phyloP scores from a whole-genome alignment of 2,888 invertebrate species.

The Orthosia gracilis region DNA sequence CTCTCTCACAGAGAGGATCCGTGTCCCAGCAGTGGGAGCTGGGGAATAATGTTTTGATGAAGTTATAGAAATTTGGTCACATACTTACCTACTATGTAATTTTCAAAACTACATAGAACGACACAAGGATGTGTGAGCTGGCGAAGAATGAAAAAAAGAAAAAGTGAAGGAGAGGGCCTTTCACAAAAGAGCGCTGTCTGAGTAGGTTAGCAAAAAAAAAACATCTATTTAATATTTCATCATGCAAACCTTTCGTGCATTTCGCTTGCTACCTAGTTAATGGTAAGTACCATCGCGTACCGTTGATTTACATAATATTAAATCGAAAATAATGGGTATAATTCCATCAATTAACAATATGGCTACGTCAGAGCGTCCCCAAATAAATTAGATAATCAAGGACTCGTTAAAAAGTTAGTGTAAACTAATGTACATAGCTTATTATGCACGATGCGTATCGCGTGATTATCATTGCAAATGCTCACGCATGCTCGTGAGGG shows the following conservation, averaged over 20 bases:
- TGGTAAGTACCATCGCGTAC: not conserved
- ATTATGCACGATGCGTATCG: conserved; percentile 64
- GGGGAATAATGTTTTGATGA: not conserved
- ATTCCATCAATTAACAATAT: conserved; percentile 17
- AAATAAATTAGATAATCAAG: conserved; percentile 17
- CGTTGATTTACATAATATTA: conserved; percentile 1
- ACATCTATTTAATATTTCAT: not conserved
- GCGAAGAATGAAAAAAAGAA: not conserved
- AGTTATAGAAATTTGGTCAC: not conserved
- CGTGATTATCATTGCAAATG: conserved; percentile 72
- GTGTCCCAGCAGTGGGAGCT: too few species aligned
- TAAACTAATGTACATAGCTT: conserved; percentile 49
- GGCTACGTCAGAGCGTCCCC: conserved; percentile 12
- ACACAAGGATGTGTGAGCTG: not conserved
- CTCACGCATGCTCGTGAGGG: conserved; percentile 70
- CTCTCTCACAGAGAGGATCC: too few species aligned
- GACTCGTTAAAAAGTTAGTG: conserved; percentile 47
- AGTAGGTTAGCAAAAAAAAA: not conserved
- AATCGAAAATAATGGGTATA: conserved; percentile 1
- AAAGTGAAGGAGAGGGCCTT: not conserved
- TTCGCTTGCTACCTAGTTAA: not conserved
- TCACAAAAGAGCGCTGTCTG: not conserved
- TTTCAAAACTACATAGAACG: not conserved
- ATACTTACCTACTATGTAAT: not conserved
- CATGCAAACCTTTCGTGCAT: too few species aligned